Evolutionary conservation across 2,797 vertebrate genomes (phyloP).

Genomic region (Carcharodon carcharias): DNA sequence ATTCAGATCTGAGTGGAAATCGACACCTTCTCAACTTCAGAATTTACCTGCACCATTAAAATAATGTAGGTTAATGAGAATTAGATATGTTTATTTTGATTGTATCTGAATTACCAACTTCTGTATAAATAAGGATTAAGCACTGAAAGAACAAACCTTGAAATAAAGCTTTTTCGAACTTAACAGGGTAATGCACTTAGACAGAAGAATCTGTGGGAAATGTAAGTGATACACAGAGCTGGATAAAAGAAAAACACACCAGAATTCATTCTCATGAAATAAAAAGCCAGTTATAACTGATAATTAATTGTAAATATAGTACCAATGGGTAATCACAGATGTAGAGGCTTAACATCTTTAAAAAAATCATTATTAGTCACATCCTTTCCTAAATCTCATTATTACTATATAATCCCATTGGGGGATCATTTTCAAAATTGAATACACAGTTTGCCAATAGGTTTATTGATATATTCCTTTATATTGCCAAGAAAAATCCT

Average conservation of each 20-base stretch:
- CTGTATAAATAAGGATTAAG: conserved; percentile 32
- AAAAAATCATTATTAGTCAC: conserved; percentile 72
- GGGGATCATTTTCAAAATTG: conserved; percentile 73
- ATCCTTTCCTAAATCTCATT: conserved; percentile 80
- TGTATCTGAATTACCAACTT: conserved; percentile 32
- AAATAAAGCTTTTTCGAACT: conserved; percentile 11
- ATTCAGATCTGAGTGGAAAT: conserved; percentile 29
- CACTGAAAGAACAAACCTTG: not conserved
- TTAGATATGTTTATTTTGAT: conserved; percentile 30
- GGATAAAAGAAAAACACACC: conserved; percentile 67
- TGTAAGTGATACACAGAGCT: conserved; percentile 42
- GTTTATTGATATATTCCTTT: conserved; percentile 70
- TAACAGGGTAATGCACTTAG: not conserved
- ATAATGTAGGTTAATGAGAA: not conserved
- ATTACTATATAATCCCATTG: conserved; percentile 64
- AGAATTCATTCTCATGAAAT: conserved; percentile 62
- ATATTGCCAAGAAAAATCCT: conserved; percentile 59
- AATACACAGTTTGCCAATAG: conserved; percentile 66
- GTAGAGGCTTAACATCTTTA: conserved; percentile 77
- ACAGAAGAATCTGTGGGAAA: conserved; percentile 30
- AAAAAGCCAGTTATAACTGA: conserved; percentile 68
- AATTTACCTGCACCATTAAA: conserved; percentile 24
- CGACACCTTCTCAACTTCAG: conserved; percentile 12
- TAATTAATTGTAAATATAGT: conserved; percentile 78
- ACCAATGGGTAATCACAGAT: conserved; percentile 70